Evolutionary conservation across 2,113 vertebrate species (phyloP).

Genomic region (Ameiurus melas): DNA sequence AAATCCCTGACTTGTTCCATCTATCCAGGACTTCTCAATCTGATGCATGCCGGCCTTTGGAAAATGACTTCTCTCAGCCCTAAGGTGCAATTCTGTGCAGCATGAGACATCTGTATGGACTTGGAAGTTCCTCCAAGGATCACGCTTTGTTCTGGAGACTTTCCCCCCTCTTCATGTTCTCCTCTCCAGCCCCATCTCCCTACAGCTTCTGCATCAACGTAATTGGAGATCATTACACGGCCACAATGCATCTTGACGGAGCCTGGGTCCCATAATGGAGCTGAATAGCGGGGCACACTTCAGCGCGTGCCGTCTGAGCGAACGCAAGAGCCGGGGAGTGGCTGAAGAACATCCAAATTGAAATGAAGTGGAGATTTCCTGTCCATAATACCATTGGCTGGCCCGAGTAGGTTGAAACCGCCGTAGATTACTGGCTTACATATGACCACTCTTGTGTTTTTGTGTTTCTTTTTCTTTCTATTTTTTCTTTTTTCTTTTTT

Average conservation of each 20-base stretch:
- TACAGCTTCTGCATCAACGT: slow-evolving; percentile 70
- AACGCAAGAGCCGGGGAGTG: slow-evolving; percentile 54
- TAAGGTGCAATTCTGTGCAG: slow-evolving; percentile 64
- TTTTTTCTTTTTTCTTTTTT: slow-evolving; percentile 72
- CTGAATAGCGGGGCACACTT: slow-evolving; percentile 68
- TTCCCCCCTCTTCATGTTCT: slow-evolving; percentile 57
- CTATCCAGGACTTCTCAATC: slow-evolving; percentile 42
- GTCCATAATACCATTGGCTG: slow-evolving; percentile 70
- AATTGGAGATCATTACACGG: slow-evolving; percentile 80
- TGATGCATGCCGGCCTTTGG: slow-evolving; percentile 56
- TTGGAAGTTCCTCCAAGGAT: slow-evolving; percentile 71
- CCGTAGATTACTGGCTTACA: slow-evolving; percentile 75
- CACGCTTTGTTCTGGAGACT: slow-evolving; percentile 76
- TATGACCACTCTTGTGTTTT: slow-evolving; percentile 68
- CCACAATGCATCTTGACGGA: slow-evolving; percentile 76
- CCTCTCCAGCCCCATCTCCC: slow-evolving; percentile 56
- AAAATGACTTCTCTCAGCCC: slow-evolving; percentile 66
- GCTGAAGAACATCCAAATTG: slow-evolving; percentile 69
- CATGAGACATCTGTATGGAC: slow-evolving; percentile 68
- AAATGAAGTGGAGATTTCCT: slow-evolving; percentile 75
- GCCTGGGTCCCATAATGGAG: slow-evolving; percentile 73
- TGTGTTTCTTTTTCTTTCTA: slow-evolving; percentile 59
- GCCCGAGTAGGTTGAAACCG: slow-evolving; percentile 67
- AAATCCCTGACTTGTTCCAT: slow-evolving; percentile 30
- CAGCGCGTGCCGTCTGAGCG: slow-evolving; percentile 47